phyloP scores from a whole-genome alignment of 2,113 vertebrate genomes.

The Ariopsis seemanni region DNA sequence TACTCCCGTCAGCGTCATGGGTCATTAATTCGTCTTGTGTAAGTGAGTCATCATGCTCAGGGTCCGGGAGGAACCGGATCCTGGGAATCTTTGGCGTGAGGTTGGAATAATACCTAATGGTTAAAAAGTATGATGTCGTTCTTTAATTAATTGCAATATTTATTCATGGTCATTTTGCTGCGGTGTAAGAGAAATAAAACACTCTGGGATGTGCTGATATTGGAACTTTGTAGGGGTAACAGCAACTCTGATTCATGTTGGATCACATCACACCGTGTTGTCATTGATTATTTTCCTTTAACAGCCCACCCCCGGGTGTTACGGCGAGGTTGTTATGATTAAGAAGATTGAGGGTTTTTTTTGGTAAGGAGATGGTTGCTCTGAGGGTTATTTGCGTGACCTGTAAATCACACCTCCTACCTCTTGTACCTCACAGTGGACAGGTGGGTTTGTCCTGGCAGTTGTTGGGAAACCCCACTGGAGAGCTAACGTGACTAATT shows the following conservation, averaged over 20 bases:
- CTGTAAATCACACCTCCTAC: not conserved
- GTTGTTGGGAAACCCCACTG: constrained; percentile 27
- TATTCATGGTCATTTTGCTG: not conserved
- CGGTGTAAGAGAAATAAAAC: not conserved
- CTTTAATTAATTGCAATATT: not conserved
- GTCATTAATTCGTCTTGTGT: not conserved
- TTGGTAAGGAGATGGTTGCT: not conserved
- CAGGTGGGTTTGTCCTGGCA: constrained; percentile 27
- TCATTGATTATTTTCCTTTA: not conserved
- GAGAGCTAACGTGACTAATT: not conserved
- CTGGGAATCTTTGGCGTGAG: not conserved
- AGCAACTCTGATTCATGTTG: not conserved
- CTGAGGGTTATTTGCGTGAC: too few relatives aligned
- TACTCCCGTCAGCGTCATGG: not conserved
- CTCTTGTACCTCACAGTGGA: not conserved
- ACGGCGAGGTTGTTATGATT: not conserved
- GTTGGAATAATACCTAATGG: not conserved
- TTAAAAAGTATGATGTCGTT: not conserved
- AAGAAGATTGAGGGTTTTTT: not conserved
- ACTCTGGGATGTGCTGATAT: not conserved
- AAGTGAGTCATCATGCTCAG: not conserved
- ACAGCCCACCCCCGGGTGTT: too few relatives aligned
- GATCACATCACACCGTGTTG: not conserved
- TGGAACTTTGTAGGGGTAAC: too few relatives aligned
- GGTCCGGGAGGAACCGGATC: not conserved